A percentile compares a stretch with the other conserved stretches of the same genome.
Evolutionary conservation across 1,140 invertebrate species (phyloP).

Genomic region (Drosophila kohkoa): DNA sequence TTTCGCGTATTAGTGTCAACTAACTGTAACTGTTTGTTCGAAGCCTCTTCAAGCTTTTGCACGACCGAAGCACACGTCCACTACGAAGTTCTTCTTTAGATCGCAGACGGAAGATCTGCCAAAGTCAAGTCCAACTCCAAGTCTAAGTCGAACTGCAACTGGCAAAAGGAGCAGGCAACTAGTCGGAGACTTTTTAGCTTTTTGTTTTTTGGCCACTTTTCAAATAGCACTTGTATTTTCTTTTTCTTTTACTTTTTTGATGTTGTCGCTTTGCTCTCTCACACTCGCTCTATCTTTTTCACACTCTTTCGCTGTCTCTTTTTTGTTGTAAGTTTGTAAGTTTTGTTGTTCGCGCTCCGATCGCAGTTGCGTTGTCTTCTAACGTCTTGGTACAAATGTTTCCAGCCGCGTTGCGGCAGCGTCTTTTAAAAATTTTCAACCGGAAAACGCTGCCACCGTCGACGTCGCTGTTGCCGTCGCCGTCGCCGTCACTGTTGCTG

Average conservation of each 20-base stretch:
- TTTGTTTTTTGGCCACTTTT: conserved; percentile 21
- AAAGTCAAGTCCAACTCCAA: conserved; percentile 4
- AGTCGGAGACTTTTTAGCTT: neutral
- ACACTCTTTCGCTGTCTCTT: neutral
- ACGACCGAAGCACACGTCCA: conserved; percentile 24
- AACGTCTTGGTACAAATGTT: conserved; percentile 84
- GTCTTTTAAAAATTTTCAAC: conserved; percentile 85
- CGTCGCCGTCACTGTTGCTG: conserved; percentile 2
- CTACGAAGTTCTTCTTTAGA: conserved; percentile 18
- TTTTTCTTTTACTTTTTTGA: conserved; percentile 29
- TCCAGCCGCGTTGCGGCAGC: conserved; percentile 73
- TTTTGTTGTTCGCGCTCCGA: conserved; percentile 48
- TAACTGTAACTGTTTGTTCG: conserved; percentile 71
- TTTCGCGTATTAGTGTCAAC: conserved; percentile 78
- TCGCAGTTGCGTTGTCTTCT: conserved; percentile 69
- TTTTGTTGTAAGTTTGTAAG: conserved; percentile 5
- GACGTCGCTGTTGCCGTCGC: neutral
- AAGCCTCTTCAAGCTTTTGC: neutral
- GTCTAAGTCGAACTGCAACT: conserved; percentile 45
- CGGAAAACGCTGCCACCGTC: conserved; percentile 58
- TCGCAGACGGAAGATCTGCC: conserved; percentile 4
- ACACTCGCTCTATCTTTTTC: neutral
- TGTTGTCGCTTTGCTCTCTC: neutral
- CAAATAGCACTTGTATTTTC: conserved; percentile 43
- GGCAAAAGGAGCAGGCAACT: conserved; percentile 27